Percentiles rank a stretch among this genome's conserved stretches.
Evolutionary conservation across 2,797 vertebrate species (phyloP).

Genomic region (Geotrypetes seraphini): DNA sequence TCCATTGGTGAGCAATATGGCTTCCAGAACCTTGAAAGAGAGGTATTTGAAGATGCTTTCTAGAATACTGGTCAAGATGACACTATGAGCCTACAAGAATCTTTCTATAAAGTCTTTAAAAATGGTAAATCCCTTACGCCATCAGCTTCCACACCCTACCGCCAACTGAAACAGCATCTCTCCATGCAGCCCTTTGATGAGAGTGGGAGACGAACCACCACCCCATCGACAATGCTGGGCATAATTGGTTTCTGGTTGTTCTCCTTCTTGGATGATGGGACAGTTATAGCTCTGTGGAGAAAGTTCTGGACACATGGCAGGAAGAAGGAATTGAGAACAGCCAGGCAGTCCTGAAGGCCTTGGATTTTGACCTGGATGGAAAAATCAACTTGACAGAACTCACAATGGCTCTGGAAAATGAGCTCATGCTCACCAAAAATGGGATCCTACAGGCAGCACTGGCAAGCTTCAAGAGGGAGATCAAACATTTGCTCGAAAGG

Average conservation of each 20-base stretch:
- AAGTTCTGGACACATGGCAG: conserved; percentile 79
- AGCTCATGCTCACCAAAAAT: conserved; percentile 81
- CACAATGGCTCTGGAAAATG: conserved; percentile 80
- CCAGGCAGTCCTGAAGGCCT: conserved; percentile 82
- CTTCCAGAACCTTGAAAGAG: too few species aligned
- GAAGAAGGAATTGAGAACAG: conserved; percentile 90
- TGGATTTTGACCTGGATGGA: conserved; percentile 80
- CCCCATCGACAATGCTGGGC: conserved; percentile 60
- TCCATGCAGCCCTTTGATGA: conserved; percentile 93
- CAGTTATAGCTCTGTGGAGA: conserved; percentile 68
- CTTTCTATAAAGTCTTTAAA: conserved; percentile 68
- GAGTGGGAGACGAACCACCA: conserved; percentile 66
- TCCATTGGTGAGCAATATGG: too few species aligned
- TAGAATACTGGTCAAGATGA: conserved; percentile 57
- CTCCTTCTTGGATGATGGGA: conserved; percentile 82
- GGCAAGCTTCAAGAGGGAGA: conserved; percentile 86
- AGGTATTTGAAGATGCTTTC: conserved; percentile 69
- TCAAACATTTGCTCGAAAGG: conserved; percentile 73
- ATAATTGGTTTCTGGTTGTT: conserved; percentile 74
- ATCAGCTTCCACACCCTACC: conserved; percentile 81
- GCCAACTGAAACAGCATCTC: conserved; percentile 84
- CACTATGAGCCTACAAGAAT: conserved; percentile 74
- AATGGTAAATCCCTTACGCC: conserved; percentile 66
- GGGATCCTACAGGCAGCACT: conserved; percentile 79
- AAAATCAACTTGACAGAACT: conserved; percentile 81